These are phyloP conservation scores for Psettodes erumei DNA, from an alignment of 2,113 vertebrate species.

Conservation along the genomic window DNA sequence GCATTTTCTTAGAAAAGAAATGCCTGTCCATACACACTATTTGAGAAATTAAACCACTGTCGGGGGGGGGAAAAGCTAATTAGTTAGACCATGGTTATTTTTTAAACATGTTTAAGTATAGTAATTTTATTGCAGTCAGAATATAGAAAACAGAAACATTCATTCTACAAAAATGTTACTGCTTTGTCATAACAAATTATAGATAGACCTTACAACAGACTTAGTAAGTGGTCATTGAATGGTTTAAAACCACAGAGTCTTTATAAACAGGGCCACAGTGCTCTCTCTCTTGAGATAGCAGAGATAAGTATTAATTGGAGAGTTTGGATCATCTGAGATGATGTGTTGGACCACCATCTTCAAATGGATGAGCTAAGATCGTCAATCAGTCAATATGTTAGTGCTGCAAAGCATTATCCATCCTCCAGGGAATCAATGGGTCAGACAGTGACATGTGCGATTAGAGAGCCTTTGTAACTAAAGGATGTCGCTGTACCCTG, in stretches of 20 bases:
- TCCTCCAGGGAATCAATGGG: slow-evolving; percentile 56
- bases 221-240: neutral
- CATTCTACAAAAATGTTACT: too few relatives aligned
- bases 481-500: slow-evolving; percentile 28
- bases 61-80: too few relatives aligned
- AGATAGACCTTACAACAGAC: neutral
- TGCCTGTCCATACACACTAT: neutral
- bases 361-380: slow-evolving; percentile 44
- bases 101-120: too few relatives aligned
- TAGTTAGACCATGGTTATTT: too few relatives aligned
- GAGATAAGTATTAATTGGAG: slow-evolving; percentile 38
- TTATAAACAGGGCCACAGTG: slow-evolving; percentile 17
- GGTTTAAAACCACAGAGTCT: slow-evolving; percentile 15
- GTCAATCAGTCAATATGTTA: slow-evolving; percentile 65
- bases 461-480: slow-evolving; percentile 36
- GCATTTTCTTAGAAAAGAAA: neutral
- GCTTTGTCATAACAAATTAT: too few relatives aligned
- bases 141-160: too few relatives aligned
- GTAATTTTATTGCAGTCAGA: too few relatives aligned
- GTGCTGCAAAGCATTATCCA: slow-evolving; percentile 56
- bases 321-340: slow-evolving; percentile 40
- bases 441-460: slow-evolving; percentile 47
- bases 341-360: slow-evolving; percentile 50
- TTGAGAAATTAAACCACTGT: neutral
- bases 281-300: neutral